These are phyloP conservation scores for Daktulosphaira vitifoliae DNA, from an alignment of 1,140 invertebrate species.

Conservation along the genomic window DNA sequence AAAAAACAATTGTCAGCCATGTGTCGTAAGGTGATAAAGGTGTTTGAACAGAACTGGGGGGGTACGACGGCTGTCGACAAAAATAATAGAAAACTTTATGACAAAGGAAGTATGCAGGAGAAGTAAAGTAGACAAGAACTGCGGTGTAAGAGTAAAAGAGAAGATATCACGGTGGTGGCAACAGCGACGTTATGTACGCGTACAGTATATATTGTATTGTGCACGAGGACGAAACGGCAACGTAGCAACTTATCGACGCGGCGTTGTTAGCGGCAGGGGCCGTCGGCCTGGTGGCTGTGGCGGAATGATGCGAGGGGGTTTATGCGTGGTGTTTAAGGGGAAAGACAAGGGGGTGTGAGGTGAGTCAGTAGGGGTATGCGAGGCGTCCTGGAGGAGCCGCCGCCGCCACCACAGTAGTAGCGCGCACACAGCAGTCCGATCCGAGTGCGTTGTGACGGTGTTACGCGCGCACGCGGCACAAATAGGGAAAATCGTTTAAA, in stretches of 20 bases:
- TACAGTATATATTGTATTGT: no score
- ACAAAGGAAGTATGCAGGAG: no score
- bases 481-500: neutral
- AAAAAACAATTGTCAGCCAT: no score
- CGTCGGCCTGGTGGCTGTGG: constrained; percentile 8
- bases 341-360: neutral
- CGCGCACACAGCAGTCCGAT: constrained; percentile 26
- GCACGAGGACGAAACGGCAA: constrained; percentile 17
- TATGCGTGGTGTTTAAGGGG: neutral
- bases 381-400: constrained; percentile 26
- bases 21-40: no score
- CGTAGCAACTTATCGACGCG: constrained; percentile 32
- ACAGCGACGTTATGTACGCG: no score
- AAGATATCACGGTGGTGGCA: no score
- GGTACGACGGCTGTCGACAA: no score
- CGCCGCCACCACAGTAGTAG: constrained; percentile 14
- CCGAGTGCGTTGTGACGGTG: constrained; percentile 26
- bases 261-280: constrained; percentile 31
- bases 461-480: neutral
- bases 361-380: neutral
- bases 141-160: no score
- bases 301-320: neutral
- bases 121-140: no score
- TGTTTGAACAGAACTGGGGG: no score
- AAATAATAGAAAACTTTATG: no score